Conservation (phyloP, 2,113 vertebrate genomes). For the Propithecus coquereli region DNA sequence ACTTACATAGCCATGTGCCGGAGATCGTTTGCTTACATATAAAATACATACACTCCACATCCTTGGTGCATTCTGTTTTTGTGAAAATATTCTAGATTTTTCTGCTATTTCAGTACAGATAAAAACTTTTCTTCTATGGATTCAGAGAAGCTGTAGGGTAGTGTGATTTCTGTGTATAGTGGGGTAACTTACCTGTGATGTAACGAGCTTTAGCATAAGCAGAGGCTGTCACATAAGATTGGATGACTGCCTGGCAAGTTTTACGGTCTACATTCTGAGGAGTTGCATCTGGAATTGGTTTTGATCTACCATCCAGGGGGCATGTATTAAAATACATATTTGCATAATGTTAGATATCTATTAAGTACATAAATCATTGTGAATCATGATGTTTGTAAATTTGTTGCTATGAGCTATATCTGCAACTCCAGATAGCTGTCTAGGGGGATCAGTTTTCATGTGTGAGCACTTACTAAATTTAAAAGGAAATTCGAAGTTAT, state of each 20-base stretch:
- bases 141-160: not conserved
- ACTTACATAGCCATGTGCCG: not conserved
- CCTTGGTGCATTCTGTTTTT: not conserved
- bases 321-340: not conserved
- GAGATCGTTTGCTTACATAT: not conserved
- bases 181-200: not conserved
- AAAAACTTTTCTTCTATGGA: not conserved
- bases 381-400: not conserved
- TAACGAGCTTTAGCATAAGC: not conserved
- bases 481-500: conserved; percentile 43
- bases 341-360: not conserved
- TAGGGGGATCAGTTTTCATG: not conserved
- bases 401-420: not conserved
- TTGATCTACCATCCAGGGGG: not conserved
- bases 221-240: not conserved
- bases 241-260: not conserved
- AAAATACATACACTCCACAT: not conserved
- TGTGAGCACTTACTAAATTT: conserved; percentile 42
- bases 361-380: not conserved
- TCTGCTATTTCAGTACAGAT: not conserved
- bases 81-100: not conserved
- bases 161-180: not conserved
- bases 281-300: not conserved
- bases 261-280: not conserved
- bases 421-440: not conserved